These are phyloP conservation scores for Gouania willdenowi DNA, from an alignment of 2,797 vertebrate species.

Conservation along the genomic window DNA sequence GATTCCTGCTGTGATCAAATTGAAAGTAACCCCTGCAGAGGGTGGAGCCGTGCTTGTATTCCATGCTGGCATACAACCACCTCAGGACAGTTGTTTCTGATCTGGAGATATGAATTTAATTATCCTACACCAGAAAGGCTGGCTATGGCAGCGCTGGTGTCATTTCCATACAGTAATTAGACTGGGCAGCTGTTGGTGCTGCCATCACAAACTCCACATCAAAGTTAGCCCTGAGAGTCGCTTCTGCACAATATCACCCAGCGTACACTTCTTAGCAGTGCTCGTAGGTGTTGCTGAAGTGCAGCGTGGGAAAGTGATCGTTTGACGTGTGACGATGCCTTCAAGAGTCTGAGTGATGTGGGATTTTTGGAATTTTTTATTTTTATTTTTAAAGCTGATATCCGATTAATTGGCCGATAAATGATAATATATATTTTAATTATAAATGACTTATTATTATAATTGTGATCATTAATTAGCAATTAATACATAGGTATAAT, in stretches of 20 bases:
- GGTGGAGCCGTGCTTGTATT: conserved; percentile 52
- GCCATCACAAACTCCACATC: conserved; percentile 54
- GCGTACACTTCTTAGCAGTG: conserved; percentile 15
- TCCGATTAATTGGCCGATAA: too few relatives aligned
- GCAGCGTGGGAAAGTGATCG: background rate
- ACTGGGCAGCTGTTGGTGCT: conserved; percentile 66
- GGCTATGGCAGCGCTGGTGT: conserved; percentile 51
- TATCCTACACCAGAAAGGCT: conserved; percentile 60
- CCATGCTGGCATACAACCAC: conserved; percentile 38
- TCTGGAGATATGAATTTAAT: conserved; percentile 76
- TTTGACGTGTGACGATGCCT: too few relatives aligned
- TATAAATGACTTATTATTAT: too few relatives aligned
- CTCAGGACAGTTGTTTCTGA: conserved; percentile 66
- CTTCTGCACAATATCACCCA: conserved; percentile 39
- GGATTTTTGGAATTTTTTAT: background rate
- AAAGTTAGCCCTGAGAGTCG: conserved; percentile 44
- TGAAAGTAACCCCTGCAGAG: conserved; percentile 55
- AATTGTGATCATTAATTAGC: too few relatives aligned
- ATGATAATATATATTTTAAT: too few relatives aligned
- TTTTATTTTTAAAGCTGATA: too few relatives aligned
- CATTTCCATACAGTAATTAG: conserved; percentile 75
- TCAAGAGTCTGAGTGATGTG: too few relatives aligned
- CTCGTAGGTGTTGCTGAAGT: conserved; percentile 26
- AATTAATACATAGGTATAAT: too few relatives aligned
- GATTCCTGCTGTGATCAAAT: conserved; percentile 58